Evolutionary conservation across 92 coral and sea anemone species (phyloP).

Genomic region (Zoanthus sociatus): DNA sequence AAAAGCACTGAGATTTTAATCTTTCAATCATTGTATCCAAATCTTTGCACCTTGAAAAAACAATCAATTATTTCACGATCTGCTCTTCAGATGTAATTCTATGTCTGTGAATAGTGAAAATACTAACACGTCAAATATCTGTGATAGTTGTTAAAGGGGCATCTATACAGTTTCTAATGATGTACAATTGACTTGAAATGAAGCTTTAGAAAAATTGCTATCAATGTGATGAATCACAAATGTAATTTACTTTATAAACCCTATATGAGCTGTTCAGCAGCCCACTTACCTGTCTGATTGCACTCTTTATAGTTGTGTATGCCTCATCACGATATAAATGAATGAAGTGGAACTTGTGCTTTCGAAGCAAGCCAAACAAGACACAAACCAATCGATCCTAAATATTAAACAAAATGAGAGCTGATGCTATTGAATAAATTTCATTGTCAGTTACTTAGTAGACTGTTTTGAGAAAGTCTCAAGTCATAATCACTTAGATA

Average conservation of each 20-base stretch:
- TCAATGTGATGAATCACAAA: neutral
- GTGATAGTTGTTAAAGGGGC: no score
- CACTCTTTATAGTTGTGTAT: conserved; percentile 82
- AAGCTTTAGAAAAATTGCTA: neutral
- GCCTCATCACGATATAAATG: conserved; percentile 96
- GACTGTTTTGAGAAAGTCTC: no score
- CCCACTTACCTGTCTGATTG: conserved; percentile 80
- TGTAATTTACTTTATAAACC: neutral
- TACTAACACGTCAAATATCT: no score
- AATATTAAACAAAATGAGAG: neutral
- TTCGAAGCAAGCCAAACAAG: conserved; percentile 95
- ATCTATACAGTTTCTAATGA: no score
- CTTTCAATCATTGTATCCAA: no score
- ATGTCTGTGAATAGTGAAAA: no score
- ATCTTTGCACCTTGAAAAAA: no score
- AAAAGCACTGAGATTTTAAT: no score
- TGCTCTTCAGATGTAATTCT: no score
- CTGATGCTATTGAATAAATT: neutral
- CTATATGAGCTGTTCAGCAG: neutral
- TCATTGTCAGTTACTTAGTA: neutral
- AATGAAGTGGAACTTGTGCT: conserved; percentile 95
- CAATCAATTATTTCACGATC: no score
- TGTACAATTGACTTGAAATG: neutral
- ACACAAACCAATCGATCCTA: conserved; percentile 97
- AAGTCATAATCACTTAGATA: no score